Evolutionary conservation across 2,113 vertebrate species (phyloP).

Genomic region (Dissostichus mawsoni): DNA sequence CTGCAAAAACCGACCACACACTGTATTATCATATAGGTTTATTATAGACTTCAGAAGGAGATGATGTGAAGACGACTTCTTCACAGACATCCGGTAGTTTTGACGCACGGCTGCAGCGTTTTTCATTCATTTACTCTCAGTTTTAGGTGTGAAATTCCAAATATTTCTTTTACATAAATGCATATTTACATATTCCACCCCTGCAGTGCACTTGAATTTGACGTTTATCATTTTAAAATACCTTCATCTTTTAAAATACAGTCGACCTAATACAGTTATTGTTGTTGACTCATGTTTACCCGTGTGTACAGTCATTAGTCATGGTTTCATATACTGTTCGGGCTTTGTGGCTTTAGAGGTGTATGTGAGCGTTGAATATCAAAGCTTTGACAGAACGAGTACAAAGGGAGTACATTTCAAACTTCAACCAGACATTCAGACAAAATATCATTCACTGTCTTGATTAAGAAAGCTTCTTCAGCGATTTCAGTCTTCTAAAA

Average conservation of each 20-base stretch:
- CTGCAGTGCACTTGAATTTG: slow-evolving; percentile 31
- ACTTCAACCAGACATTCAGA: slow-evolving; percentile 32
- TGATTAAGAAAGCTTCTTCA: slow-evolving; percentile 14
- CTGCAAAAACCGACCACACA: slow-evolving; percentile 46
- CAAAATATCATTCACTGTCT: slow-evolving; percentile 22
- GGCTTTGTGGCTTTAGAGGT: slow-evolving; percentile 80
- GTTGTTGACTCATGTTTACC: slow-evolving; percentile 77
- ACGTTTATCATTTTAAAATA: slow-evolving; percentile 54
- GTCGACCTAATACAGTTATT: slow-evolving; percentile 45
- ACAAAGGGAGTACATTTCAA: slow-evolving; percentile 46
- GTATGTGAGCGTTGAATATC: slow-evolving; percentile 70
- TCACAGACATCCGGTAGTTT: slow-evolving; percentile 27
- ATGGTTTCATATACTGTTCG: slow-evolving; percentile 81
- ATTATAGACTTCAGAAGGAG: slow-evolving; percentile 25
- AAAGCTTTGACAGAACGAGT: slow-evolving; percentile 64
- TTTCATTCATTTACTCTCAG: slow-evolving; percentile 35
- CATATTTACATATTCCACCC: slow-evolving; percentile 58
- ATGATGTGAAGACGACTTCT: slow-evolving; percentile 20
- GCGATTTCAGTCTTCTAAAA: neutral
- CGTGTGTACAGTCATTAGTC: slow-evolving; percentile 82
- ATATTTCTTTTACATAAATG: slow-evolving; percentile 18
- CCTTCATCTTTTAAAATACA: slow-evolving; percentile 48
- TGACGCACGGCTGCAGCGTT: neutral
- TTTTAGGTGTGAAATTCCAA: slow-evolving; percentile 49
- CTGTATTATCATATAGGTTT: slow-evolving; percentile 52